Percentiles rank a stretch among this genome's conserved stretches.
Evolutionary conservation across 2,113 vertebrate genomes (phyloP).

Genomic region (Platycercus adscitus): DNA sequence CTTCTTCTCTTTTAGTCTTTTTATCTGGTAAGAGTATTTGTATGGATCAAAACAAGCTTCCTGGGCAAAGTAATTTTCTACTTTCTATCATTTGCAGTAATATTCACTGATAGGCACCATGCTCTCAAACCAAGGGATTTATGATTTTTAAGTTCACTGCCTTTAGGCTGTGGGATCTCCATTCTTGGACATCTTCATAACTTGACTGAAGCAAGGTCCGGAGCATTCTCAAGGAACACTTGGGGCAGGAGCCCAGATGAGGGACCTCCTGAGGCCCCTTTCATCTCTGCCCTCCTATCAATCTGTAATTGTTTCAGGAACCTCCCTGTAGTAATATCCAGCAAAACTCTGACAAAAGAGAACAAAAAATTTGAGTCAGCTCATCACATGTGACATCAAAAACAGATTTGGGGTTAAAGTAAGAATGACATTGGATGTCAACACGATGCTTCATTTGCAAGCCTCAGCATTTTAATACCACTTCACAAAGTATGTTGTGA

Average conservation of each 20-base stretch:
- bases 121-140: background rate
- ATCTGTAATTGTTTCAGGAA: background rate
- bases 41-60: background rate
- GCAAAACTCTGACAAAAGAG: background rate
- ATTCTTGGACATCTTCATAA: slow-evolving; percentile 1
- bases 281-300: background rate
- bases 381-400: background rate
- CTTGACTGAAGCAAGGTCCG: background rate
- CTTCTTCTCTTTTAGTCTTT: background rate
- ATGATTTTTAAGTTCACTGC: background rate
- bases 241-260: background rate
- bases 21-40: background rate
- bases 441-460: background rate
- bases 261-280: background rate
- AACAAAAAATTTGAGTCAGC: background rate
- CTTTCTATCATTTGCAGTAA: background rate
- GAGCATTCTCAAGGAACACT: background rate
- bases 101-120: background rate
- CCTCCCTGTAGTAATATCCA: background rate
- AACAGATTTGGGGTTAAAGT: background rate
- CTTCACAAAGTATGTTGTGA: background rate
- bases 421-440: background rate
- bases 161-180: slow-evolving; percentile 8
- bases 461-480: background rate
- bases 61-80: background rate